Percentiles rank a stretch among this genome's conserved stretches.
Evolutionary conservation across 2,888 invertebrate genomes (phyloP).

Genomic region (Athrips mouffetella): DNA sequence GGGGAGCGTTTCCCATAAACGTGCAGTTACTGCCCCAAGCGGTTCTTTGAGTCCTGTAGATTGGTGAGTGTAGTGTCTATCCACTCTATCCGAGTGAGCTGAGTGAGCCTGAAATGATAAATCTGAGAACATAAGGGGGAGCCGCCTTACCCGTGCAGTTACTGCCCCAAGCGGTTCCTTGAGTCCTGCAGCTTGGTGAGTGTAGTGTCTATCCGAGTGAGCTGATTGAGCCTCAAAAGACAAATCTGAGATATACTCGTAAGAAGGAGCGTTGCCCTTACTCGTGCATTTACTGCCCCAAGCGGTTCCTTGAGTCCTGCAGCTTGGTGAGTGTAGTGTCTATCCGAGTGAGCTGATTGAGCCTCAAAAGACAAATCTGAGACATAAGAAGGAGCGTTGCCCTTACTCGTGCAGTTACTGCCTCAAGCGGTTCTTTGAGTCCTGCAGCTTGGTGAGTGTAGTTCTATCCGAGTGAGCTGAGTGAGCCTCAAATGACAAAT

Average conservation of each 20-base stretch:
- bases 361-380: constrained; percentile 22
- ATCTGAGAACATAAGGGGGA: constrained; percentile 22
- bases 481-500: too few species aligned
- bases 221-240: constrained; percentile 16
- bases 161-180: constrained; percentile 24
- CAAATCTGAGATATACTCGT: constrained; percentile 24
- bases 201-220: too few species aligned
- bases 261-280: constrained; percentile 23
- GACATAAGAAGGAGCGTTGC: constrained; percentile 23
- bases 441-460: constrained; percentile 9
- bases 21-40: constrained; percentile 26
- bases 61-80: too few species aligned
- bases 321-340: constrained; percentile 10
- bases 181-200: constrained; percentile 10
- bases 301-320: constrained; percentile 18
- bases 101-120: constrained; percentile 20
- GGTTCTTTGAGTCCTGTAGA: constrained; percentile 15
- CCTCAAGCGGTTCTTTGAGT: constrained; percentile 21
- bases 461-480: too few species aligned
- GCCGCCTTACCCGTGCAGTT: constrained; percentile 23
- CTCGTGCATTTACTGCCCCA: constrained; percentile 25
- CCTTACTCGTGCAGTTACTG: constrained; percentile 25
- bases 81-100: too few species aligned
- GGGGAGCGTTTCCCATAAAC: constrained; percentile 21
- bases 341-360: not conserved